Percentiles rank a stretch among this genome's conserved stretches.
phyloP scores from a whole-genome alignment of 2,888 invertebrate species.

The Heliconius cydno region DNA sequence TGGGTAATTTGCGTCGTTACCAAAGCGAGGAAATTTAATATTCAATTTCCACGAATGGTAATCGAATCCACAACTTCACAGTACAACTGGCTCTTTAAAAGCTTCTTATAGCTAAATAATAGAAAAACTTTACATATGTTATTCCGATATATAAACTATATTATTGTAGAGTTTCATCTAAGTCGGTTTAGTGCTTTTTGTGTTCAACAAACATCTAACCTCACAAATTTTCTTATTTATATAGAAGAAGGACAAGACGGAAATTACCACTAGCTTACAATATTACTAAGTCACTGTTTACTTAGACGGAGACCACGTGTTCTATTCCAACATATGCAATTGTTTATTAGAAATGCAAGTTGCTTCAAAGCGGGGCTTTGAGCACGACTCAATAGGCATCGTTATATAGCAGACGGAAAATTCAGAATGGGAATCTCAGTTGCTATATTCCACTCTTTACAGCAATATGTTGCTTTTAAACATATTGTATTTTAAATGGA shows the following conservation, averaged over 20 bases:
- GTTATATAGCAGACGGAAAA: conserved; percentile 21
- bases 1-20: too few relatives aligned
- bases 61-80: too few relatives aligned
- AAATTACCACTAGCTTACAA: background rate
- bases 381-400: conserved; percentile 15
- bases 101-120: too few relatives aligned
- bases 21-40: too few relatives aligned
- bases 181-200: too few relatives aligned
- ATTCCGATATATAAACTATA: too few relatives aligned
- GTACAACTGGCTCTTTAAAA: too few relatives aligned
- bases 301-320: background rate
- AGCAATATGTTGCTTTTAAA: conserved; percentile 8
- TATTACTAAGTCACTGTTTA: background rate
- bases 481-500: conserved; percentile 11
- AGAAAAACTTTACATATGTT: too few relatives aligned
- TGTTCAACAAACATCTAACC: too few relatives aligned
- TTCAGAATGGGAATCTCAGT: conserved; percentile 4
- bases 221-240: too few relatives aligned
- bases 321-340: conserved; percentile 5
- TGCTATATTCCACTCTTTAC: background rate
- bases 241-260: background rate
- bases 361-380: conserved; percentile 8
- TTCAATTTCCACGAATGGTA: too few relatives aligned
- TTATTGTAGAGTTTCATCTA: too few relatives aligned
- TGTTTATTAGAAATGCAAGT: conserved; percentile 14